Evolutionary conservation across 2,797 vertebrate genomes (phyloP).

Genomic region (Centropyge bicolor): DNA sequence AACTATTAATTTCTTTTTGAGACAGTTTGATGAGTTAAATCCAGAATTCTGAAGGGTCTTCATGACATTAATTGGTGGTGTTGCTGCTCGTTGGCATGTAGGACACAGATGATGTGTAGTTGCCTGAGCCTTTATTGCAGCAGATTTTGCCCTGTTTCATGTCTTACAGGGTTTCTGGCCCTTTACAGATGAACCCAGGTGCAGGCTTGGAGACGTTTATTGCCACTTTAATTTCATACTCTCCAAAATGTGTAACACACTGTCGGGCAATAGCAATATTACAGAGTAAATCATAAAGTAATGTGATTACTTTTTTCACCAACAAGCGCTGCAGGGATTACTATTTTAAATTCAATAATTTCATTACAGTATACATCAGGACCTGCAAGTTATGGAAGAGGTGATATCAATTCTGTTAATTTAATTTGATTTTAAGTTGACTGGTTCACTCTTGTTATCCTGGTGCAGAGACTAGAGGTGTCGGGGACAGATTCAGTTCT

Average conservation of each 20-base stretch:
- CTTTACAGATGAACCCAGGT: neutral
- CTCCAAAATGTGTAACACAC: neutral
- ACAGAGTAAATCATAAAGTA: neutral
- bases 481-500: no score
- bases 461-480: neutral
- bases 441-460: neutral
- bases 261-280: neutral
- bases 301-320: neutral
- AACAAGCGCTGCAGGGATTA: neutral
- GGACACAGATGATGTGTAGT: neutral
- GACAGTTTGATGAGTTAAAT: neutral
- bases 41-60: neutral
- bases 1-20: neutral
- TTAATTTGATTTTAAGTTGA: neutral
- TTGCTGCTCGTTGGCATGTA: neutral
- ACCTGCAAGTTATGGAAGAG: neutral
- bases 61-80: constrained; percentile 9
- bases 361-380: no score
- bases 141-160: neutral
- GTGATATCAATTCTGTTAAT: neutral
- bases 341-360: no score
- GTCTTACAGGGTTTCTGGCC: neutral
- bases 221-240: neutral
- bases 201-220: neutral
- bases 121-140: neutral